phyloP scores from a whole-genome alignment of 1,140 invertebrate species.

The Monochamus saltuarius region DNA sequence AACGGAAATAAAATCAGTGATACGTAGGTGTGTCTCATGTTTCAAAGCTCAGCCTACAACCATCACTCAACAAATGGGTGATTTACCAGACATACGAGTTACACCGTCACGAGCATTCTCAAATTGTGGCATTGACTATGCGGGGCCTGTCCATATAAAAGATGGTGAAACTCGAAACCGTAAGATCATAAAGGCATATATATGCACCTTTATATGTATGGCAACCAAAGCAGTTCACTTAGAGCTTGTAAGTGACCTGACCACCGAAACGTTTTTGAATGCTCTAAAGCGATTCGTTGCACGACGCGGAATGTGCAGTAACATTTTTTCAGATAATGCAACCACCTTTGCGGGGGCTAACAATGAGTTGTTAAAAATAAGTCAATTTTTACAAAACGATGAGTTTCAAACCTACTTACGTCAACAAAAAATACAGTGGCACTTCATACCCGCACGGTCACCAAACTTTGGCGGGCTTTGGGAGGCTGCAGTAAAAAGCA shows the following conservation, averaged over 20 bases:
- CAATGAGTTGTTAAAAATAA: not conserved
- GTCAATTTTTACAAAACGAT: not conserved
- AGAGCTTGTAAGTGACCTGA: no score
- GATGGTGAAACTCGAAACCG: constrained; percentile 6
- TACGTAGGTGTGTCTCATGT: constrained; percentile 29
- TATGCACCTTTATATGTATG: not conserved
- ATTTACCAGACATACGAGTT: constrained; percentile 43
- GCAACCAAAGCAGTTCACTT: no score
- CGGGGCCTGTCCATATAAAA: constrained; percentile 20
- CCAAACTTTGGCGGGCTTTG: constrained; percentile 48
- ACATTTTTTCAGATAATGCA: not conserved
- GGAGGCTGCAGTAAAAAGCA: constrained; percentile 43
- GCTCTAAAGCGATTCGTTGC: no score
- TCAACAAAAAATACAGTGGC: not conserved
- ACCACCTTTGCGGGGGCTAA: not conserved
- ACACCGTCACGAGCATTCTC: constrained; percentile 42
- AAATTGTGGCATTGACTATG: constrained; percentile 33
- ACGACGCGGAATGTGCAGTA: not conserved
- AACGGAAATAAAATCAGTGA: constrained; percentile 31
- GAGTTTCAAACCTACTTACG: not conserved
- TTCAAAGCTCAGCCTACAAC: constrained; percentile 17
- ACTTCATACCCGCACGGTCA: constrained; percentile 8
- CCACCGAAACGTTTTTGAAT: no score
- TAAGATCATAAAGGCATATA: not conserved
- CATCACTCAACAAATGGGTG: constrained; percentile 41